Evolutionary conservation across 1,140 invertebrate genomes (phyloP), one percentile per base, ranked within the genome.

Genomic region (Drosophila novamexicana): DNA sequence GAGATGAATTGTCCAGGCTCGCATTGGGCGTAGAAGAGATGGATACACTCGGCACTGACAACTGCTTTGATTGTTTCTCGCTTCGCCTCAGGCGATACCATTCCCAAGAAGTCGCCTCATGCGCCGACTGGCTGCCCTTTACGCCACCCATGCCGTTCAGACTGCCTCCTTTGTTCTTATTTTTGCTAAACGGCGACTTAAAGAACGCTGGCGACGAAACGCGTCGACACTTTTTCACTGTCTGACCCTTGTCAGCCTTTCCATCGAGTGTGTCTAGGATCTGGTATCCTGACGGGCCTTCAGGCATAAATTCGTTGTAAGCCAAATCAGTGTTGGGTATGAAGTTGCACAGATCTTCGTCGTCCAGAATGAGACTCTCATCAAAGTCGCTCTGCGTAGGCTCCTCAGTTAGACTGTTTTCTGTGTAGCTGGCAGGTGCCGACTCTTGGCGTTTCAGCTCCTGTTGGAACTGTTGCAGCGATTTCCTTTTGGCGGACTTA

Each of bases 191-290:
- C 0, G 94, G 94, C 16, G 95, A 95, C 79, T 94, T 94, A 71
- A 96, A 94, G 71, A 95, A 96, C 0, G 93, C 94, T 0, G 95
- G 94, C 32, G 95, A 95, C 1, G 94, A 95, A n/a, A 95, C 72
- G 52, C 94, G 90, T 8, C 94, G 90, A 9, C 82, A 67, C 68
- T 93, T 93, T 34, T 82, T 91, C 6, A 92, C 92, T 1, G 62
- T 32, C 42, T 49, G 93, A 92, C 90, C 92, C 29, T 78, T 69
- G 7, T 40, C 57, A n/a, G 52, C 91, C 67, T 94, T 93, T 74
- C 93, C 93, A 14, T 85, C 82, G 1, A 80, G 68, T 1, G 75
- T 62, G 44, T 84, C 83, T 40, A 82, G 50, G 16, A 89, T 89
- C 29, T 92, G 86, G 57, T 86, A 91, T 29, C 91, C 91, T 1